Evolutionary conservation across 2,113 vertebrate species (phyloP).

Genomic region (Sinocyclocheilus rhinocerous): DNA sequence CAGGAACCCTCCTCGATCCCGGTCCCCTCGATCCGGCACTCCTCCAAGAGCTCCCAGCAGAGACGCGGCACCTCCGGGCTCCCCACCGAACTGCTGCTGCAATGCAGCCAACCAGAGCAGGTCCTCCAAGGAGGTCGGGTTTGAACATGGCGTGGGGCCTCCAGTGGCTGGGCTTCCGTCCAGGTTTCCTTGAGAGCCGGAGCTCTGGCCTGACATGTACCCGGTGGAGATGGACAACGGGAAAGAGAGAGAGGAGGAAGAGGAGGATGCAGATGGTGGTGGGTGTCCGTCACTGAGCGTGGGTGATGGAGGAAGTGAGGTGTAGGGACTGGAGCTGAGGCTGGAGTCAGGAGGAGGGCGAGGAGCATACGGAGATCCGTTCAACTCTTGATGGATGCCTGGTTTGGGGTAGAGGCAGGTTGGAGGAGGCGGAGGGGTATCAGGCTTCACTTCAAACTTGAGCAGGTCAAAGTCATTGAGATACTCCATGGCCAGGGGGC

Average conservation of each 20-base stretch:
- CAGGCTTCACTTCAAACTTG: conserved; percentile 94
- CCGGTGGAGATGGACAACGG: conserved; percentile 75
- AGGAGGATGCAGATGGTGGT: conserved; percentile 72
- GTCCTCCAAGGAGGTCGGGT: conserved; percentile 88
- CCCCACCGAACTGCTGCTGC: conserved; percentile 93
- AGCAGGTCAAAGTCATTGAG: conserved; percentile 99
- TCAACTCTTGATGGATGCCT: conserved; percentile 63
- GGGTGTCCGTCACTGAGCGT: conserved; percentile 92
- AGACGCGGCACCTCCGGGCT: conserved; percentile 78
- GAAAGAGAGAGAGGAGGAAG: conserved; percentile 77
- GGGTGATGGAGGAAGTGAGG: conserved; percentile 95
- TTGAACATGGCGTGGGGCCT: conserved; percentile 77
- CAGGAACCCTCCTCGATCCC: conserved; percentile 85
- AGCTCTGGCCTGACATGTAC: conserved; percentile 72
- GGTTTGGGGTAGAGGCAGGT: conserved; percentile 79
- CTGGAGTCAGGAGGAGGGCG: conserved; percentile 91
- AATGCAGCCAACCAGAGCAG: conserved; percentile 96
- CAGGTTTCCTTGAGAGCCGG: conserved; percentile 80
- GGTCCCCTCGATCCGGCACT: conserved; percentile 70
- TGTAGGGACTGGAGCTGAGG: conserved; percentile 93
- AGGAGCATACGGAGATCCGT: conserved; percentile 78
- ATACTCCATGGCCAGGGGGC: conserved; percentile 98
- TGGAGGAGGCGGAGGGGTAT: conserved; percentile 87
- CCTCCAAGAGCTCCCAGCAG: conserved; percentile 74
- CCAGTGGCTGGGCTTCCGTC: conserved; percentile 73